Evolutionary conservation across 92 coral and sea anemone genomes (phyloP).

Genomic region (Porites cylindrica): DNA sequence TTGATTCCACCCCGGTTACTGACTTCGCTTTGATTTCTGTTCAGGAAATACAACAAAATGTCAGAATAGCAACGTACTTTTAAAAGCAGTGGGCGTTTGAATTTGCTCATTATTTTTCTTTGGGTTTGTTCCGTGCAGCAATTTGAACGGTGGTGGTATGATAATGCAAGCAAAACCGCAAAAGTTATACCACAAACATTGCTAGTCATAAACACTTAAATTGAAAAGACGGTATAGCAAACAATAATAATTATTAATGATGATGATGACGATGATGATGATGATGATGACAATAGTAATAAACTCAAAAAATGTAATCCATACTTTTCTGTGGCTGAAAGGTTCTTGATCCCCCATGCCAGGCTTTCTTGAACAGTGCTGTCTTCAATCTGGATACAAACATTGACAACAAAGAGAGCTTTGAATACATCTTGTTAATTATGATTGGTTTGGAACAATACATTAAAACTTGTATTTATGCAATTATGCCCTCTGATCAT

Average conservation of each 20-base stretch:
- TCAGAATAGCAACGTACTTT: no score
- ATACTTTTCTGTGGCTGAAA: conserved; percentile 82
- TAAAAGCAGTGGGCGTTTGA: neutral
- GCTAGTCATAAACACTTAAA: neutral
- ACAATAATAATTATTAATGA: no score
- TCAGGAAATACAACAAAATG: no score
- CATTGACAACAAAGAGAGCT: neutral
- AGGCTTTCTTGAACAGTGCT: conserved; percentile 78
- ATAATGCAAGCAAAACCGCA: no score
- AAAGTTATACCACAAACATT: no score
- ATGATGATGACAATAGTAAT: no score
- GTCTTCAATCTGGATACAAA: conserved; percentile 59
- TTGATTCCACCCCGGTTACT: conserved; percentile 86
- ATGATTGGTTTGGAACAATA: neutral
- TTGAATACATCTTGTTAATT: neutral
- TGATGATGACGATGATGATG: no score
- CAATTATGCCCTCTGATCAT: no score
- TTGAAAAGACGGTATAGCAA: no score
- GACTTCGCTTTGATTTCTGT: conserved; percentile 79
- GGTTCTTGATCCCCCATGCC: conserved; percentile 91
- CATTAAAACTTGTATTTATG: neutral
- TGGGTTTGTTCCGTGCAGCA: no score
- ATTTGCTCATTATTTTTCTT: no score
- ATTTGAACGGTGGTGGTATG: no score
- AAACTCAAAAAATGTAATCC: neutral